phyloP scores from a whole-genome alignment of 2,113 vertebrate species.

The Vulpes ferrilata region DNA sequence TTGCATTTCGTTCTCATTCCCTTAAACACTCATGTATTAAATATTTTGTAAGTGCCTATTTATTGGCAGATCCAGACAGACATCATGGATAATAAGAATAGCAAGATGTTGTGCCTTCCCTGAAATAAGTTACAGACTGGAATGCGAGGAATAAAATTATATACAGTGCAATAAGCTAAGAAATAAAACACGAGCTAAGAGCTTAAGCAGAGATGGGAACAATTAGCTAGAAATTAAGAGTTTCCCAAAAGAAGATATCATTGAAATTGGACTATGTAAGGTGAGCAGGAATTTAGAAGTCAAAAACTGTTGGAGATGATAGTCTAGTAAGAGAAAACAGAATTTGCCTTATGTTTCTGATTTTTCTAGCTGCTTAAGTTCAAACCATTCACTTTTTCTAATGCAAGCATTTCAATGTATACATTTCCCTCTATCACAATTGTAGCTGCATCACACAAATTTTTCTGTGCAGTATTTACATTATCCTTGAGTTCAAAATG shows the following conservation, averaged over 20 bases:
- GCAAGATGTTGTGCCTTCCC: not conserved
- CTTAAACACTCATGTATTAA: conserved; percentile 19
- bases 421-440: not conserved
- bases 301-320: not conserved
- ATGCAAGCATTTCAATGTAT: not conserved
- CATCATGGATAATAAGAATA: conserved; percentile 35
- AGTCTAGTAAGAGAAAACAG: not conserved
- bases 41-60: not conserved
- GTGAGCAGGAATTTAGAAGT: not conserved
- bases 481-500: not conserved
- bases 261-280: not conserved
- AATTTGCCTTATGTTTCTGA: not conserved
- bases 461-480: not conserved
- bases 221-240: not conserved
- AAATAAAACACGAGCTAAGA: not conserved
- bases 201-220: not conserved
- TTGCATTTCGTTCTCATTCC: not conserved
- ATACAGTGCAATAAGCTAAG: not conserved
- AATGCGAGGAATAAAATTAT: conserved; percentile 7
- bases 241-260: not conserved
- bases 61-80: not conserved
- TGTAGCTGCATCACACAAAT: not conserved
- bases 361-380: not conserved
- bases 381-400: not conserved
- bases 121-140: conserved; percentile 3